phyloP scores from a whole-genome alignment of 2,797 vertebrate genomes.

The Pagetopsis macropterus region DNA sequence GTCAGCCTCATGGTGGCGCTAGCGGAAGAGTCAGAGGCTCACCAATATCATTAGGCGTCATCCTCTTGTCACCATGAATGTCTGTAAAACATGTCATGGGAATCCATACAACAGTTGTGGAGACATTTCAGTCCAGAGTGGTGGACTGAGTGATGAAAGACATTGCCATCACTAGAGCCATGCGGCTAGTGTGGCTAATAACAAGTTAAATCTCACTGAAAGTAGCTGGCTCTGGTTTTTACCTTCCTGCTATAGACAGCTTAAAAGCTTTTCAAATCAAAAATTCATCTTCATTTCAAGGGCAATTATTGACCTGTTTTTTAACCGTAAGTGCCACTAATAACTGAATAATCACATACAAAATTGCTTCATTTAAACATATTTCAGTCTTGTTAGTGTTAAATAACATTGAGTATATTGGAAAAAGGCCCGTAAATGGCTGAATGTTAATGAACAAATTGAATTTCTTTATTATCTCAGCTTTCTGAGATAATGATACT shows the following conservation, averaged over 20 bases:
- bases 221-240: neutral
- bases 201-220: neutral
- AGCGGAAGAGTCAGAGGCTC: neutral
- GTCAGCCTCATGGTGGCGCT: no score
- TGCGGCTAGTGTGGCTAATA: neutral
- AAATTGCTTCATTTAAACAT: neutral
- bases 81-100: neutral
- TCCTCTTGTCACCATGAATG: neutral
- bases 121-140: neutral
- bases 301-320: neutral
- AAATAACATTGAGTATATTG: no score
- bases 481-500: neutral
- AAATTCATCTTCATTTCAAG: conserved; percentile 5
- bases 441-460: neutral
- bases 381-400: neutral
- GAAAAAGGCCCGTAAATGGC: neutral
- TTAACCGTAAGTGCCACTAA: neutral
- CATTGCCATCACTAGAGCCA: neutral
- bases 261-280: conserved; percentile 8
- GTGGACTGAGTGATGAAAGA: neutral
- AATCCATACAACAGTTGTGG: neutral
- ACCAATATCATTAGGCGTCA: neutral
- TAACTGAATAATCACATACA: neutral
- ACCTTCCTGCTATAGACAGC: neutral
- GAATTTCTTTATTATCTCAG: neutral